A percentile compares a stretch with the other conserved stretches of the same genome.
Evolutionary conservation across 1,140 invertebrate species (phyloP).

Genomic region (Phortica variegata): DNA sequence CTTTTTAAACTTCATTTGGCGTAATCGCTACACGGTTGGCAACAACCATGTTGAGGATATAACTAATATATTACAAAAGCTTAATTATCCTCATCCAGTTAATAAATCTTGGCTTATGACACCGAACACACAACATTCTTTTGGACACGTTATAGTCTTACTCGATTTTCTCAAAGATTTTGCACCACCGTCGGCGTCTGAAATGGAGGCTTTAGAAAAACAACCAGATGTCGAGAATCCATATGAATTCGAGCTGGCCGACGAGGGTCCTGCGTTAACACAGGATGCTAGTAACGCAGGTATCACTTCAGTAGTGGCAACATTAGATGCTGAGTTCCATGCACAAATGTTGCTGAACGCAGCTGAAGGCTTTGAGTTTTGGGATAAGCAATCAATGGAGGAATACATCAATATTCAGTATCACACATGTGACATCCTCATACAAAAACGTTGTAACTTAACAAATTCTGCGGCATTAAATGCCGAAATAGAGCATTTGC

Average conservation of each 20-base stretch:
- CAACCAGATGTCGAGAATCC: constrained; percentile 19
- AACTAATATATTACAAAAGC: constrained; percentile 33
- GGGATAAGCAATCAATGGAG: constrained; percentile 25
- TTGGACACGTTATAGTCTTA: constrained; percentile 47
- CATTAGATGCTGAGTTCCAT: constrained; percentile 26
- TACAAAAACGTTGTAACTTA: constrained; percentile 19
- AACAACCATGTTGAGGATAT: constrained; percentile 47
- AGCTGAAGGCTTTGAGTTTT: constrained; percentile 23
- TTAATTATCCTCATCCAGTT: constrained; percentile 43
- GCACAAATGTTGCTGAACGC: constrained; percentile 13
- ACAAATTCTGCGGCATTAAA: constrained; percentile 6
- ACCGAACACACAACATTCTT: constrained; percentile 43
- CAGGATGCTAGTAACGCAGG: constrained; percentile 13
- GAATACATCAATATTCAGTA: constrained; percentile 19
- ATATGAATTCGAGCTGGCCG: constrained; percentile 29
- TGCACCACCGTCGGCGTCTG: constrained; percentile 12
- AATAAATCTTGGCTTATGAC: constrained; percentile 52
- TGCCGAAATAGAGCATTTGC: constrained; percentile 10
- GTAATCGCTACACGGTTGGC: constrained; percentile 31
- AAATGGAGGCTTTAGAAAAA: not conserved
- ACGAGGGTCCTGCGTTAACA: constrained; percentile 20
- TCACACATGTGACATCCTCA: constrained; percentile 18
- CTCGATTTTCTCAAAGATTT: constrained; percentile 49
- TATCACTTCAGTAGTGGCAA: too few relatives aligned
- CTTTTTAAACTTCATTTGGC: constrained; percentile 34